Evolutionary conservation across 1,140 invertebrate species (phyloP), one percentile per base, ranked within the genome.

Genomic region (Belonocnema kinseyi): DNA sequence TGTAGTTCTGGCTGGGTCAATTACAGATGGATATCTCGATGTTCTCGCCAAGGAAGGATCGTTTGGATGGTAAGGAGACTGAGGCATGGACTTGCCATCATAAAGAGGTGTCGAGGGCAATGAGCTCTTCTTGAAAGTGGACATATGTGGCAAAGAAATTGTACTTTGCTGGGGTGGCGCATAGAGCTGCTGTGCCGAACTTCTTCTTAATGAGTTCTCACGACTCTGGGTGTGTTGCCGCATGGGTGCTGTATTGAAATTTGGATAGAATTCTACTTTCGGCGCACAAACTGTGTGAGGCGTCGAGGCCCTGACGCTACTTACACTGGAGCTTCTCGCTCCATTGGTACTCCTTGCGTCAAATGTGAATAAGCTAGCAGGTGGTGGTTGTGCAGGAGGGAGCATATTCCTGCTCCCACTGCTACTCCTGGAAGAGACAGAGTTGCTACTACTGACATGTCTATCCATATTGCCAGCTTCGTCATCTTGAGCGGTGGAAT

Each of bases 401-500:
- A 86, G 72, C 83, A 91, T 90, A 16, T 86, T 46, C 11, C 85
- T 85, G 6, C 75, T 74, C 4, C 81, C 84, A 17, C 88, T 90
- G 14, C 80, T 88, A 76, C 87, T 85, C 33, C 85, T 70, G 66
- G 79, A 72, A 83, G 52, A 19, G 21, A 83, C 0, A 76, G 76
- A 56, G 10, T 66, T 66, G 8, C 76, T 76, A 6, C 82, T 85
- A 17, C 88, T 90, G 16, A 80, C 88, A 75, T 87, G 85, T 26
- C 85, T 71, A 70, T 80, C 73, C 82, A 52, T 16, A 21, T 82
- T 0, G 76, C 75, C 56, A 4, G 94, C 92, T 5, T 89, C 84
- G 72, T 96, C 95, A 83, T 96, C 95, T 84, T 95, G 93, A 0
- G 95, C 94, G 1, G 96, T 97, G 1, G 96, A 97, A 88, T 97